These are phyloP conservation scores for Lagria hirta DNA, from an alignment of 2,888 invertebrate species.

Conservation along the genomic window DNA sequence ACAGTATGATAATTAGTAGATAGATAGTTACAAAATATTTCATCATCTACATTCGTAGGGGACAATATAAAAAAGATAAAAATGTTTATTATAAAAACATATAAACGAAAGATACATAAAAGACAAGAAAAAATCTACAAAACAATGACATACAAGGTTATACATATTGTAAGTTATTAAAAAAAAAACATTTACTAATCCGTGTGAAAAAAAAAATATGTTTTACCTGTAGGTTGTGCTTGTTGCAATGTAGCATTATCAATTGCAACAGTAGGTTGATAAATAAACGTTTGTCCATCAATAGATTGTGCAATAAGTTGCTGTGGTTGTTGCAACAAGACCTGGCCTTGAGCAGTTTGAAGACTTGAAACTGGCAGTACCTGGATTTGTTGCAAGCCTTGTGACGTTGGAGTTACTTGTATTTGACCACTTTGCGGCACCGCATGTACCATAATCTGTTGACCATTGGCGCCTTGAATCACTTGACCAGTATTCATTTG, in stretches of 20 bases:
- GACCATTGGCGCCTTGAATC: constrained; percentile 67
- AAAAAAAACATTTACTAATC: no score
- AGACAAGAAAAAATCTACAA: no score
- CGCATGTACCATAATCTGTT: constrained; percentile 71
- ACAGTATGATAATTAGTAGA: no score
- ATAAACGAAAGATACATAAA: no score
- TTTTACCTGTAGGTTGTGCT: constrained; percentile 60
- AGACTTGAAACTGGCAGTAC: constrained; percentile 71
- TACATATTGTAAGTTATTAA: no score
- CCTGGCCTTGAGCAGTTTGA: constrained; percentile 60
- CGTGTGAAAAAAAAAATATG: no score
- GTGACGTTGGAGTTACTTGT: constrained; percentile 63
- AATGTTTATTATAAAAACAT: no score
- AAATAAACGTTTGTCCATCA: constrained; percentile 90
- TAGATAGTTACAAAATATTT: no score
- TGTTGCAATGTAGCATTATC: constrained; percentile 59
- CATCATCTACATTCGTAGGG: no score
- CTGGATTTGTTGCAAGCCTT: constrained; percentile 70
- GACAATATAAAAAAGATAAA: no score
- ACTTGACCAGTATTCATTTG: constrained; percentile 63
- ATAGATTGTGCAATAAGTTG: constrained; percentile 86
- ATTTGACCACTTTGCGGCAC: constrained; percentile 64
- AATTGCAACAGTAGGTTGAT: constrained; percentile 75
- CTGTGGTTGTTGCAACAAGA: constrained; percentile 64
- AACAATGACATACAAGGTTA: no score